phyloP scores from a whole-genome alignment of 2,888 invertebrate genomes.

The Philopedon plagiatum region DNA sequence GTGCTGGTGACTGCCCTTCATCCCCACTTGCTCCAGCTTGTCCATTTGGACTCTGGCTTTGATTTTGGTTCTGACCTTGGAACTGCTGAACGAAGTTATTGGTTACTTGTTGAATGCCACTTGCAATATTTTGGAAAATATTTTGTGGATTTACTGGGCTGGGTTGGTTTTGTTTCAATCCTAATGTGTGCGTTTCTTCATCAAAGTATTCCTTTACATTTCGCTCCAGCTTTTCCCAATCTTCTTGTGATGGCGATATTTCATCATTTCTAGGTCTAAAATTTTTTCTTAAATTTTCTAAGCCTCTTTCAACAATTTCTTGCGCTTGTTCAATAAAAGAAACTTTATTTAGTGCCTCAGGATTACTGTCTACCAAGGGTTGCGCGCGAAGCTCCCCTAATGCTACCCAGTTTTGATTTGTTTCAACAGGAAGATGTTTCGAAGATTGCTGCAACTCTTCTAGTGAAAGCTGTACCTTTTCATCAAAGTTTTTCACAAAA shows the following conservation, averaged over 20 bases:
- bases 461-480: constrained; percentile 59
- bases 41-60: constrained; percentile 25
- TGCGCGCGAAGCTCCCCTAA: constrained; percentile 18
- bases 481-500: constrained; percentile 58
- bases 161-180: constrained; percentile 41
- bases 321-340: constrained; percentile 22
- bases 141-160: too few species aligned
- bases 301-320: constrained; percentile 41
- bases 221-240: constrained; percentile 55
- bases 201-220: constrained; percentile 51
- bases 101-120: constrained; percentile 51
- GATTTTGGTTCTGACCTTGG: constrained; percentile 37
- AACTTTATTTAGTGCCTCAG: neutral
- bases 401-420: constrained; percentile 9
- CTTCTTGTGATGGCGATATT: constrained; percentile 46
- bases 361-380: neutral
- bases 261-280: constrained; percentile 51
- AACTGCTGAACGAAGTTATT: constrained; percentile 54
- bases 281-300: constrained; percentile 51
- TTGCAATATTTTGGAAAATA: constrained; percentile 53
- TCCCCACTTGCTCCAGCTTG: constrained; percentile 34
- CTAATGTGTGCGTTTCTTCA: constrained; percentile 50
- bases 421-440: constrained; percentile 35
- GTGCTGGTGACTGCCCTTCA: constrained; percentile 34
- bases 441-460: constrained; percentile 48